Conservation (phyloP, 2,797 vertebrate species). For the Lindbergichthys nudifrons region DNA sequence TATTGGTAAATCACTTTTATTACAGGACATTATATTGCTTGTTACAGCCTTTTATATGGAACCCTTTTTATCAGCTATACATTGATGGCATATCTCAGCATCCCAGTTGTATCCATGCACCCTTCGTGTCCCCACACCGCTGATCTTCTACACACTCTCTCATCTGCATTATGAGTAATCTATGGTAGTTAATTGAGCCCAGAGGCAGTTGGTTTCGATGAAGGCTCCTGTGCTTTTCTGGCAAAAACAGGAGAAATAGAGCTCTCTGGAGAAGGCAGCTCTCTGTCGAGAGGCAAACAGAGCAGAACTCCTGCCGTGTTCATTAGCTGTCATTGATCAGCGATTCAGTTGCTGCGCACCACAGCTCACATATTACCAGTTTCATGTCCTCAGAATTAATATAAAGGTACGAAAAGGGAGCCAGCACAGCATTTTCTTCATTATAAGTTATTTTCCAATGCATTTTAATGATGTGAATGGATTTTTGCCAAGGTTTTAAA, state of each 20-base stretch:
- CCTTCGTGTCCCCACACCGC: constrained; percentile 26
- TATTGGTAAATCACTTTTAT: constrained; percentile 12
- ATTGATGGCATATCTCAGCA: constrained; percentile 26
- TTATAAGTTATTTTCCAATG: constrained; percentile 53
- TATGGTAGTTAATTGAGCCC: constrained; percentile 82
- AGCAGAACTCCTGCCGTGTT: constrained; percentile 80
- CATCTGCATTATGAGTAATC: constrained; percentile 81
- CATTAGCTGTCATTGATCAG: constrained; percentile 85
- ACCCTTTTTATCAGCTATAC: constrained; percentile 23
- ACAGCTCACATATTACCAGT: constrained; percentile 59
- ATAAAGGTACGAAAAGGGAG: constrained; percentile 58
- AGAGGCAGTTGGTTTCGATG: constrained; percentile 79
- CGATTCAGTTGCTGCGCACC: constrained; percentile 70
- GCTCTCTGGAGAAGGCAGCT: constrained; percentile 70
- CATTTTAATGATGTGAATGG: constrained; percentile 61
- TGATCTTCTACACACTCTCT: constrained; percentile 59
- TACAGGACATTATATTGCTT: neutral
- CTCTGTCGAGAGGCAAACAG: constrained; percentile 78
- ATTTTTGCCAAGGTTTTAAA: constrained; percentile 59
- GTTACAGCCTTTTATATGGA: constrained; percentile 4
- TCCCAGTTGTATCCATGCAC: constrained; percentile 27
- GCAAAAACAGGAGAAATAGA: constrained; percentile 66
- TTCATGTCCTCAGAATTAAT: constrained; percentile 65
- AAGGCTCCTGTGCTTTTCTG: constrained; percentile 74
- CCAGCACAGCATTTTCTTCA: constrained; percentile 56